Evolutionary conservation across 1,140 invertebrate species (phyloP).

Genomic region (Drosophila mojavensis): DNA sequence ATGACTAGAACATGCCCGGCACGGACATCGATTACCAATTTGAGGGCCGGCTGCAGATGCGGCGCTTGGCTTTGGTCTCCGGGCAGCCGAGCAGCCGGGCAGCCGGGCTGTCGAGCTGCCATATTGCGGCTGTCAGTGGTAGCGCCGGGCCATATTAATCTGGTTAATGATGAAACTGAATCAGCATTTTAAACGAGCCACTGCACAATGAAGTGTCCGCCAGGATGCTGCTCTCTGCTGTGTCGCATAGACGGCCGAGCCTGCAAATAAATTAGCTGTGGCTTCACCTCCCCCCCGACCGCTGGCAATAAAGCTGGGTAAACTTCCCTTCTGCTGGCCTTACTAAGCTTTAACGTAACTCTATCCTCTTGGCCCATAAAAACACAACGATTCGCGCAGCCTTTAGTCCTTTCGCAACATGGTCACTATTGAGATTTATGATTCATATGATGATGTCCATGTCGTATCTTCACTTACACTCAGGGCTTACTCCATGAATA

Average conservation of each 20-base stretch:
- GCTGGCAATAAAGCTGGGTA: slow-evolving; percentile 67
- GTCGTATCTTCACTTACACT: neutral
- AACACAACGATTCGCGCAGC: slow-evolving; percentile 3
- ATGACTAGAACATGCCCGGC: slow-evolving; percentile 44
- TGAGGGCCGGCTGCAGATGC: slow-evolving; percentile 33
- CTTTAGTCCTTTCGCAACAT: slow-evolving; percentile 18
- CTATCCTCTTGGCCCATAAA: slow-evolving; percentile 44
- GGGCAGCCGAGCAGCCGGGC: slow-evolving; percentile 8
- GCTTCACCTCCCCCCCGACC: slow-evolving; percentile 60
- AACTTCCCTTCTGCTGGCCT: slow-evolving; percentile 23
- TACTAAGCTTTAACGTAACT: slow-evolving; percentile 57
- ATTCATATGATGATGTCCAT: slow-evolving; percentile 7
- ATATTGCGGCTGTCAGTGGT: slow-evolving; percentile 54
- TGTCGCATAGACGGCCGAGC: slow-evolving; percentile 62
- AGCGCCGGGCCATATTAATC: slow-evolving; percentile 77
- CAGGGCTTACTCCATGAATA: neutral
- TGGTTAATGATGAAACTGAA: slow-evolving; percentile 84
- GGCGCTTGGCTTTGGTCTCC: slow-evolving; percentile 1
- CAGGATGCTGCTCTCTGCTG: slow-evolving; percentile 19
- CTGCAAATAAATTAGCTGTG: slow-evolving; percentile 80
- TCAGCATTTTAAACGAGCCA: slow-evolving; percentile 83
- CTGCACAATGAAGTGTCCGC: slow-evolving; percentile 69
- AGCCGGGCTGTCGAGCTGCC: slow-evolving; percentile 9
- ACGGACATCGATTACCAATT: slow-evolving; percentile 62
- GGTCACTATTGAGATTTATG: slow-evolving; percentile 33